Base-by-base conservation (phyloP, 2,888 invertebrate genomes). In the Acleris cristana region DNA sequence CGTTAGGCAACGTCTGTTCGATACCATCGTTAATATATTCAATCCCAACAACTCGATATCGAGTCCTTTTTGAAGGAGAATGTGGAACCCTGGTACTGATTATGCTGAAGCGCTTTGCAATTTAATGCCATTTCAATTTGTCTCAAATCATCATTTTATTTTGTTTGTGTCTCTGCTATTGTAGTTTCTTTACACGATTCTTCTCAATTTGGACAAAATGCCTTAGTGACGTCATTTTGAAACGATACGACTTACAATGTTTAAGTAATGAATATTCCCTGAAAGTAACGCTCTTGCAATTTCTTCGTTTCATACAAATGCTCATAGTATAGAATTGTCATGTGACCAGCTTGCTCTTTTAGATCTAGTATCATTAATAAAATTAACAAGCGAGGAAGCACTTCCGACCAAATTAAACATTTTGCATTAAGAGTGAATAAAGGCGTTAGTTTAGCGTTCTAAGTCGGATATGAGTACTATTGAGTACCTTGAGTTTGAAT, bases 1-100 rank as follows among this genome's bases (percentile, higher is more conserved):
- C 67, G 53, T 67, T 63, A 52, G 67, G 58, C 53, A 49, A 67
- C 67, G 53, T 63, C 58, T 58, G 49, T 49, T 53, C 53, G 58
- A 49, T 58, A 52, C 53, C 34, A 23, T 67, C 58, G 16, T 65
- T 59, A 52, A 57, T 1, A 2, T 48, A 48, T 48, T 40, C 40
- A 14, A 40, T 40, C 14, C 40, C 40, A 40, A 40, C 40, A 40
- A 40, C 40, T 40, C 40, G 12, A 40, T 40, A 14, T 40, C 14
- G 40, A 40, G 40, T 14, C 40, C 40, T 40, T 14, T 40, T 40
- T 4, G 3, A 40, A 14, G 40, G 40, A 40, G 40, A 40, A 40
- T 14, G 40, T 40, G 14, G 40, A 40, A 14, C 40, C 40, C 40
- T 40, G 40, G 40, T 40, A 40, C 40, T 40, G 40, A 40, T 12